Percentiles rank a stretch among this genome's conserved stretches.
Conservation (phyloP, 2,797 vertebrate genomes). For the Microhierax caerulescens region DNA sequence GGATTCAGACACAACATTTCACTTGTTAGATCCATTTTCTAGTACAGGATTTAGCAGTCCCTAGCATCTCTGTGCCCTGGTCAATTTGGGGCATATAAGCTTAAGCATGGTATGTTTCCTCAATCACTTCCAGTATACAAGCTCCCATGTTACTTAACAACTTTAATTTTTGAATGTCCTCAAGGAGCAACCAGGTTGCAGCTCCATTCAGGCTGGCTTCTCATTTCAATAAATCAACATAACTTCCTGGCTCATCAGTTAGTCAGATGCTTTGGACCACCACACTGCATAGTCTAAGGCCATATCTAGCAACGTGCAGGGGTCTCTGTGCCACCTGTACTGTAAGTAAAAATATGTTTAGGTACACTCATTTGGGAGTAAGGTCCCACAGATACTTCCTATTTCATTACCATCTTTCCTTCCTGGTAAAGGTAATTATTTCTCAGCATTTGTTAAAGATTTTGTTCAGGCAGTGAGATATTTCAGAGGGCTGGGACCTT, state of each 20-base stretch:
- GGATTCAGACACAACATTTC: not conserved
- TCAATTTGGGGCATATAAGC: not conserved
- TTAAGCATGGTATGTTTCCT: not conserved
- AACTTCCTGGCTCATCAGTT: not conserved
- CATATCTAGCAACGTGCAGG: not conserved
- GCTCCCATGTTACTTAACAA: not conserved
- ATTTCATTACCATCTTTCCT: not conserved
- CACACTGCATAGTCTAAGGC: not conserved
- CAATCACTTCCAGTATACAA: not conserved
- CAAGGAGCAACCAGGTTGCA: not conserved
- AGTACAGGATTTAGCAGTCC: not conserved
- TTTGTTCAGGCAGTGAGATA: not conserved
- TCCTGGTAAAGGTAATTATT: not conserved
- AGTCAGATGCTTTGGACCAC: not conserved
- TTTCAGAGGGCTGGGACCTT: not conserved
- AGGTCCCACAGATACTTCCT: not conserved
- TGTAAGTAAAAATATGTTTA: not conserved
- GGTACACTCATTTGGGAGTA: not conserved
- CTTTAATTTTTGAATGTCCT: not conserved
- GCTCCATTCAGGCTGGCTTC: not conserved
- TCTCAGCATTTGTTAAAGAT: not conserved
- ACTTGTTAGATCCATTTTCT: not conserved
- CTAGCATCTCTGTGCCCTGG: not conserved
- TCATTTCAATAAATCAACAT: not conserved
- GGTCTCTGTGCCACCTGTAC: not conserved